Percentiles rank a stretch among this genome's conserved stretches.
Evolutionary conservation across 2,888 invertebrate species (phyloP).

Genomic region (Adelognathus sp.): DNA sequence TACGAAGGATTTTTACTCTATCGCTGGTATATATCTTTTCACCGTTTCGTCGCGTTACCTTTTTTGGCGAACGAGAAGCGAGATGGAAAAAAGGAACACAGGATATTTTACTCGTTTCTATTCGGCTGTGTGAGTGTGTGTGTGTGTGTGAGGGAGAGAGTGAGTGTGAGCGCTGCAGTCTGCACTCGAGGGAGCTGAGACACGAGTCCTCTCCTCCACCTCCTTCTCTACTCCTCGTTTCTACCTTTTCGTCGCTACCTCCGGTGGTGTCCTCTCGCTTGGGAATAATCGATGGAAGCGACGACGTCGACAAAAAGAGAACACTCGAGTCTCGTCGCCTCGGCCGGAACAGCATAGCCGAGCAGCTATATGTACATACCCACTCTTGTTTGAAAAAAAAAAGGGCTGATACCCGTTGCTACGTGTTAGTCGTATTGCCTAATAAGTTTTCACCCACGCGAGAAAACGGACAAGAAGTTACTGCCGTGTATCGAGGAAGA

Average conservation of each 20-base stretch:
- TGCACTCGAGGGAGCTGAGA: slow-evolving; percentile 59
- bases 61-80: slow-evolving; percentile 32
- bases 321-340: slow-evolving; percentile 44
- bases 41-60: slow-evolving; percentile 23
- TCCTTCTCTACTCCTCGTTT: slow-evolving; percentile 38
- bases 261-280: slow-evolving; percentile 13
- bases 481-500: not conserved
- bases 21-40: slow-evolving; percentile 1
- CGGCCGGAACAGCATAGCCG: slow-evolving; percentile 12
- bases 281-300: slow-evolving; percentile 58
- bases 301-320: slow-evolving; percentile 54
- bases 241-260: slow-evolving; percentile 9
- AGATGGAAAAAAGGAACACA: slow-evolving; percentile 24
- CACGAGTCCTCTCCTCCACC: slow-evolving; percentile 36
- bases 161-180: slow-evolving; percentile 30
- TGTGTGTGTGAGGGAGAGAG: not conserved
- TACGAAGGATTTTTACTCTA: slow-evolving; percentile 19
- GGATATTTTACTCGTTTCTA: slow-evolving; percentile 43
- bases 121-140: not conserved
- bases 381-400: slow-evolving; percentile 1
- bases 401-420: slow-evolving; percentile 21
- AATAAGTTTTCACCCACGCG: slow-evolving; percentile 61
- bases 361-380: slow-evolving; percentile 9
- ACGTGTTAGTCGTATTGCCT: slow-evolving; percentile 51
- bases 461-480: slow-evolving; percentile 16